These are phyloP conservation scores for Gymnopithys bicolor DNA, from an alignment of 2,797 vertebrate genomes.

Conservation along the genomic window DNA sequence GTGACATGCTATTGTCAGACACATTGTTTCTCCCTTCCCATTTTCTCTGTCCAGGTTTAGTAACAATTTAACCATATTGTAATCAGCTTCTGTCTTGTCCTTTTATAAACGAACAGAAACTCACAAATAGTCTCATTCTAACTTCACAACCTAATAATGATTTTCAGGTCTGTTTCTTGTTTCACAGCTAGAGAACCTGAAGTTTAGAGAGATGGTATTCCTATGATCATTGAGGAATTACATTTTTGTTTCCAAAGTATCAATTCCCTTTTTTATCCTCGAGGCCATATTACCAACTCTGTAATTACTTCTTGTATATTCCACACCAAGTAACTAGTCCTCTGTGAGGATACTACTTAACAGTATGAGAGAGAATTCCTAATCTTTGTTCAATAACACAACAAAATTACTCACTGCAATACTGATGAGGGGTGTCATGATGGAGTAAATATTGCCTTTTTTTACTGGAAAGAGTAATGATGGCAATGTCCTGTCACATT, in stretches of 20 bases:
- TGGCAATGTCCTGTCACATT: neutral
- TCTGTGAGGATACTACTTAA: neutral
- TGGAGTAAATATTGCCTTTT: neutral
- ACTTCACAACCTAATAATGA: neutral
- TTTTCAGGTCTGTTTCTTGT: neutral
- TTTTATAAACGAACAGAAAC: neutral
- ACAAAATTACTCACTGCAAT: neutral
- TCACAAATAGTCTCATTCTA: neutral
- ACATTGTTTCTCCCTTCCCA: neutral
- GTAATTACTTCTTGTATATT: neutral
- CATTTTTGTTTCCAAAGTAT: rapidly evolving
- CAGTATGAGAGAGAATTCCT: neutral
- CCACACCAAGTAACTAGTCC: neutral
- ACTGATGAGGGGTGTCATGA: neutral
- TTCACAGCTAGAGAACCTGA: neutral
- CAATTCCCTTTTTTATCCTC: neutral
- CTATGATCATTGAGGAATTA: neutral
- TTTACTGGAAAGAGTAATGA: neutral
- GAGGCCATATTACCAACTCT: neutral
- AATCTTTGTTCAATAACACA: neutral
- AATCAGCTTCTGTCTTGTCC: neutral
- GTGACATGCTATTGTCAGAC: neutral
- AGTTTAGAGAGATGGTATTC: neutral
- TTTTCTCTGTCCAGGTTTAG: neutral
- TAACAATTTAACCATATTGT: neutral